Percentiles rank a stretch among this genome's conserved stretches.
These are phyloP conservation scores for Pediacus dermestoides DNA, from an alignment of 2,888 invertebrate species.

Conservation along the genomic window DNA sequence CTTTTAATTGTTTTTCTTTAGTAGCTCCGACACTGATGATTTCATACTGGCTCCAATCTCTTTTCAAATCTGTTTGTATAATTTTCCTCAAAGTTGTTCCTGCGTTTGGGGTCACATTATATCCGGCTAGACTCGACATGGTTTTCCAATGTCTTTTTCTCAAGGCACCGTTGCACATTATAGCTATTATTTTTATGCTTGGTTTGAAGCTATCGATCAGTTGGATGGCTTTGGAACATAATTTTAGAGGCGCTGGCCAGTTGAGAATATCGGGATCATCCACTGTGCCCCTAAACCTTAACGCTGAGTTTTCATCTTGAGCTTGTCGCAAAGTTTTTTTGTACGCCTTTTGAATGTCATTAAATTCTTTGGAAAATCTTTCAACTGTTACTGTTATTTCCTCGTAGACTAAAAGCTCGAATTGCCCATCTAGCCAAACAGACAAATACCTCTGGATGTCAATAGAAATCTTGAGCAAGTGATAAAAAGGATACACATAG, in stretches of 20 bases:
- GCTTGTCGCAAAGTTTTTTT: slow-evolving; percentile 74
- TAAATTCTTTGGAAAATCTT: slow-evolving; percentile 71
- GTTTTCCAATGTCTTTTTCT: slow-evolving; percentile 79
- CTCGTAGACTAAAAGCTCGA: slow-evolving; percentile 75
- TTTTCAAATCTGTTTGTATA: slow-evolving; percentile 65
- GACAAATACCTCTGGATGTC: slow-evolving; percentile 77
- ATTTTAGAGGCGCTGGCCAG: slow-evolving; percentile 75
- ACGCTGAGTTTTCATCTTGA: slow-evolving; percentile 64
- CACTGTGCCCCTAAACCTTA: slow-evolving; percentile 54
- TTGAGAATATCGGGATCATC: slow-evolving; percentile 76
- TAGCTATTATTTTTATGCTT: slow-evolving; percentile 76
- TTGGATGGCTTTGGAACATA: slow-evolving; percentile 62
- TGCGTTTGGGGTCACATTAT: slow-evolving; percentile 75
- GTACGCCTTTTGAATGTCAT: slow-evolving; percentile 71
- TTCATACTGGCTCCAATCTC: slow-evolving; percentile 70
- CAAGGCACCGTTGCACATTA: slow-evolving; percentile 82
- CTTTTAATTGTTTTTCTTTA: slow-evolving; percentile 70
- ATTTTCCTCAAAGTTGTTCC: slow-evolving; percentile 79
- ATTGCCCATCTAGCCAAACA: slow-evolving; percentile 89
- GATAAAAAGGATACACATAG: slow-evolving; percentile 66
- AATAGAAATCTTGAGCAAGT: slow-evolving; percentile 62
- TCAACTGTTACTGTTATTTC: slow-evolving; percentile 75
- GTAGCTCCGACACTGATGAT: slow-evolving; percentile 77
- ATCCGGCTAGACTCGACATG: slow-evolving; percentile 73
- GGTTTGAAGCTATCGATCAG: slow-evolving; percentile 69